Evolutionary conservation across 2,888 invertebrate genomes (phyloP).

Genomic region (Eurois occulta): DNA sequence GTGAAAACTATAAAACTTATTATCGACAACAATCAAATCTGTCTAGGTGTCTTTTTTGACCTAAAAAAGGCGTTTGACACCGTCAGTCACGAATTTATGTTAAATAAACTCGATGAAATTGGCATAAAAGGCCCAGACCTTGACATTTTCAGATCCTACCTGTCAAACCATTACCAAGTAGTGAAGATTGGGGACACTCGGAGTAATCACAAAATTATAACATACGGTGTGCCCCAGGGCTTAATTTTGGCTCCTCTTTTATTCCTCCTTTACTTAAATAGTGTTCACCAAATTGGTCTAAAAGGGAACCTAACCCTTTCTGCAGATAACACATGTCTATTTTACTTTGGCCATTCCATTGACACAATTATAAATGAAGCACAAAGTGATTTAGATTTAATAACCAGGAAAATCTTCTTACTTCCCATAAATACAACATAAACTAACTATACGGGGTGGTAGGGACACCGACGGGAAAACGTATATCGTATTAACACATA

Average conservation of each 20-base stretch:
- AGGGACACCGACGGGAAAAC: too few relatives aligned
- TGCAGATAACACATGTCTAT: too few relatives aligned
- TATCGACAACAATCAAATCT: not conserved
- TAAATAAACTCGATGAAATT: not conserved
- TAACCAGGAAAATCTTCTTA: too few relatives aligned
- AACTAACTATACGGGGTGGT: too few relatives aligned
- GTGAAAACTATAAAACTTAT: not conserved
- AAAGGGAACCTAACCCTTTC: not conserved
- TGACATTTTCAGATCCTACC: not conserved
- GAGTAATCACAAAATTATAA: constrained; percentile 2
- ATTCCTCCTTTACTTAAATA: not conserved
- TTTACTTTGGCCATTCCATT: too few relatives aligned
- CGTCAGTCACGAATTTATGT: not conserved
- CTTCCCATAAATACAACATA: too few relatives aligned
- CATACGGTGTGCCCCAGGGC: not conserved
- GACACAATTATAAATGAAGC: too few relatives aligned
- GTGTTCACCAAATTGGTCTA: not conserved
- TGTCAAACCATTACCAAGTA: not conserved
- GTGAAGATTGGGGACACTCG: not conserved
- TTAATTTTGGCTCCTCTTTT: not conserved
- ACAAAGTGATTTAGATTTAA: too few relatives aligned
- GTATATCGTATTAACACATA: too few relatives aligned
- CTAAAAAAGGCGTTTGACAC: not conserved
- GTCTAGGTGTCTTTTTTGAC: not conserved
- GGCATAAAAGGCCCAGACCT: not conserved